phyloP scores from a whole-genome alignment of 2,797 vertebrate genomes.

The Falco rusticolus region DNA sequence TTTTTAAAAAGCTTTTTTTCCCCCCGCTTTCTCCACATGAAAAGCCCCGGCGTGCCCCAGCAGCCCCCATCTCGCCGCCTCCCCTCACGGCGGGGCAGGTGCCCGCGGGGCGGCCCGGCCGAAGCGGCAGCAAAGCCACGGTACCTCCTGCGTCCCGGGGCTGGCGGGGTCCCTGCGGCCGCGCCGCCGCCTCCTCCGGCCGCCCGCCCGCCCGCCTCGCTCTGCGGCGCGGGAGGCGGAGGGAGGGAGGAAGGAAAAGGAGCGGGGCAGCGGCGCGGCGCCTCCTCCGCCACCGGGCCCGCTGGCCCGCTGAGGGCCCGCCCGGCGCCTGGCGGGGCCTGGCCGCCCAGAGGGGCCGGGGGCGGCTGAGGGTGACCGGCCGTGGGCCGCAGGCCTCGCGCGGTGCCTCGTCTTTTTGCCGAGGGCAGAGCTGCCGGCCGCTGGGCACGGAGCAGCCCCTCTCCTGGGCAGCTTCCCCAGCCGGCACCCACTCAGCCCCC shows the following conservation, averaged over 20 bases:
- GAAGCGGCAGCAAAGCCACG: neutral
- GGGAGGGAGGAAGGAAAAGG: neutral
- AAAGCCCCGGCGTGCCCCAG: neutral
- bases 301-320: neutral
- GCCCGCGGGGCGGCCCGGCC: neutral
- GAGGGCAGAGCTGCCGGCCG: neutral
- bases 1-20: neutral
- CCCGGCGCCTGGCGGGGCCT: neutral
- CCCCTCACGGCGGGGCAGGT: neutral
- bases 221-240: slow-evolving; percentile 2
- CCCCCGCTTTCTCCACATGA: neutral
- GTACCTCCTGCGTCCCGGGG: slow-evolving; percentile 35
- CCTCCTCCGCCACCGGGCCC: neutral
- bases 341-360: neutral
- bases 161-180: neutral
- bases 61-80: neutral
- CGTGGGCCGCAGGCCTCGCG: neutral
- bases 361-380: neutral
- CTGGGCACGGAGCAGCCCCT: neutral
- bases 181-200: neutral
- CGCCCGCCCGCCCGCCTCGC: neutral
- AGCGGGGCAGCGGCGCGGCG: neutral
- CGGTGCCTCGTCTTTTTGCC: neutral
- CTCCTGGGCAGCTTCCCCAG: neutral
- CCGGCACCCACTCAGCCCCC: neutral